Conservation (phyloP, 2,113 vertebrate species). For the Sinosuthora webbiana region DNA sequence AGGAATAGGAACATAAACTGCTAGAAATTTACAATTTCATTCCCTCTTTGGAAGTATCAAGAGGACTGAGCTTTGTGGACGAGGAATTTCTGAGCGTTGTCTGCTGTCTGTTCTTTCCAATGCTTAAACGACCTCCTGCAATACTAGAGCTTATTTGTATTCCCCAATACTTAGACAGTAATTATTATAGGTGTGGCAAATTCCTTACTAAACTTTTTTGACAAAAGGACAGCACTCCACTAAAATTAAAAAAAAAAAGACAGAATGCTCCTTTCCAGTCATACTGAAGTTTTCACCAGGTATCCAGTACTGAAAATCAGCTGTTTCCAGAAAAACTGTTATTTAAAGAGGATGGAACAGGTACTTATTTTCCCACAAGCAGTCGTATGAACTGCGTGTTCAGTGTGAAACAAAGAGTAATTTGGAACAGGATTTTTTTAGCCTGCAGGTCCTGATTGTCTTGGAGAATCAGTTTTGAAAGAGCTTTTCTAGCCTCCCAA, state of each 20-base stretch:
- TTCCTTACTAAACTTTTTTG: neutral
- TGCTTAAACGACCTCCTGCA: rapidly evolving
- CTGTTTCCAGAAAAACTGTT: neutral
- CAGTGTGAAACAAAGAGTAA: neutral
- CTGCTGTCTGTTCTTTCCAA: neutral
- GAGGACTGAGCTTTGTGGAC: neutral
- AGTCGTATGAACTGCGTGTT: rapidly evolving
- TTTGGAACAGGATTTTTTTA: neutral
- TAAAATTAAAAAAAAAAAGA: too few species aligned
- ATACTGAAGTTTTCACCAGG: neutral
- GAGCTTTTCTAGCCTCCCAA: neutral
- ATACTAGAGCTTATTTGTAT: neutral
- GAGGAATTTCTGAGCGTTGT: neutral
- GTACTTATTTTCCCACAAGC: neutral
- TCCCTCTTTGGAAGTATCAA: neutral
- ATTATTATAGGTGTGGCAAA: neutral
- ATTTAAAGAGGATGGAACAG: neutral
- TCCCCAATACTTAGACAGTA: rapidly evolving
- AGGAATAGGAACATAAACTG: neutral
- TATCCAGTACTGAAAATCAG: neutral
- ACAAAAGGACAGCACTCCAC: neutral
- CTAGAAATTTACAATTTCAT: neutral
- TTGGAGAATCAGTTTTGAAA: neutral
- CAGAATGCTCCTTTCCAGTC: neutral
- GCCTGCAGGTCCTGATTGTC: neutral